These are phyloP conservation scores for Lasiommata megera DNA, from an alignment of 2,888 invertebrate genomes.

Conservation along the genomic window DNA sequence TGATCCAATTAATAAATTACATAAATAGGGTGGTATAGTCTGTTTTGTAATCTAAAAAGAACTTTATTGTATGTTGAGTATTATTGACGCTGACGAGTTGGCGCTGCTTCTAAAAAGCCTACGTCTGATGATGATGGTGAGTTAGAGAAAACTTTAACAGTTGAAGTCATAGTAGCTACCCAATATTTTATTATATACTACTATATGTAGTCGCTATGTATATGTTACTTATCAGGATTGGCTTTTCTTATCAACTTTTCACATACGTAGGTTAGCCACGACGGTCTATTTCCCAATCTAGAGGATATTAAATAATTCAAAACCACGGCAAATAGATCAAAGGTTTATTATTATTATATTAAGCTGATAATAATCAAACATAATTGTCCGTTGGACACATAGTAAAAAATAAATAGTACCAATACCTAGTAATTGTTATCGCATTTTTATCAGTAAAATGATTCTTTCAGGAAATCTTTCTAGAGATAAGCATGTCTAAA, in stretches of 20 bases:
- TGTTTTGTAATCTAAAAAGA: too few relatives aligned
- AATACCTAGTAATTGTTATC: background rate
- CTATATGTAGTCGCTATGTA: too few relatives aligned
- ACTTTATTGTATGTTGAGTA: too few relatives aligned
- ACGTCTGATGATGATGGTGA: too few relatives aligned
- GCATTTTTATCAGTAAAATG: background rate
- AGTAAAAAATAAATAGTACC: conserved; percentile 5
- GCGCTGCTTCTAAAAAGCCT: too few relatives aligned
- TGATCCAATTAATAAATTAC: too few relatives aligned
- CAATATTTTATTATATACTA: too few relatives aligned
- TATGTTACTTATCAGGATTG: background rate
- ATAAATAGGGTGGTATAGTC: too few relatives aligned
- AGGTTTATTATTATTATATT: conserved; percentile 17
- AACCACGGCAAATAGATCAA: background rate
- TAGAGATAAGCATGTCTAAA: background rate
- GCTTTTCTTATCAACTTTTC: too few relatives aligned
- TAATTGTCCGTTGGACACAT: conserved; percentile 17
- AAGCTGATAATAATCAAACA: conserved; percentile 20
- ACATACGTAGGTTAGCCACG: background rate
- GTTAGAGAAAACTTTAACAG: too few relatives aligned
- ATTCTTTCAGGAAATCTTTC: background rate
- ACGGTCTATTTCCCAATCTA: background rate
- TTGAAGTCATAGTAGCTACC: too few relatives aligned
- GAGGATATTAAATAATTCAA: background rate
- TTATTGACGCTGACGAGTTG: too few relatives aligned